Evolutionary conservation across 2,113 vertebrate genomes (phyloP), one percentile per base, ranked within the genome.

Genomic region (Chitala chitala): DNA sequence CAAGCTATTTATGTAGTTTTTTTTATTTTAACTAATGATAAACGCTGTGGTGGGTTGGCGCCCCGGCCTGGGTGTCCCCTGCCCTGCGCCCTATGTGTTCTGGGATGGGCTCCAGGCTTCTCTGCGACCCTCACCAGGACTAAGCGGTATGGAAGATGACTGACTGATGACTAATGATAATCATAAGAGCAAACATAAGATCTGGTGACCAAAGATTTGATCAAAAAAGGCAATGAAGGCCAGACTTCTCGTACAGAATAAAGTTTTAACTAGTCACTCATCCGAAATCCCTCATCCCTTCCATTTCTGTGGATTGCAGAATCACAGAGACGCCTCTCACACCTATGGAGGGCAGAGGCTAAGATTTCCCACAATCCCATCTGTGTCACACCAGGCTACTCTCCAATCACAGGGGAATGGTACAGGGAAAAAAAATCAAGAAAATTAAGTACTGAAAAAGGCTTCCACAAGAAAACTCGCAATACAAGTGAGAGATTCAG

Each of bases 311-410:
- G 26, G 22, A 29, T 48, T 42, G 12, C 26, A 17, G 40, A 29
- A 46, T 68, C 64, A 48, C 46, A 22, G 42, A 68, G 64, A 48
- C n/a, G 42, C 15, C 46, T 15, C 46, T 46, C 12, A 48, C 22
- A 26, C 42, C n/a, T 24, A 51, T 17, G 22, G 40, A 68, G 42
- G 64, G 26, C 22, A 26, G 42, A 24, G n/a, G 24, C 9, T 46
- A 68, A 26, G 64, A 68, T 68, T 68, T 46, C 64, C 64, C 64
- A 68, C 10, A 44, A 68, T 22, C 64, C 64, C 8, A 38, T 22
- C 20, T 15, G 24, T 46, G 15, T 17, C 1, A 38, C 33, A 42
- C 31, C 22, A 17, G 8, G 38, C 17, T 12, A 10, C 63, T 65
- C 64, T 48, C 24, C 46, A 15, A 38, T 33, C 9, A 7, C 0